These are phyloP conservation scores for Cardiocondyla obscurior DNA, from an alignment of 1,140 invertebrate genomes.

Conservation along the genomic window DNA sequence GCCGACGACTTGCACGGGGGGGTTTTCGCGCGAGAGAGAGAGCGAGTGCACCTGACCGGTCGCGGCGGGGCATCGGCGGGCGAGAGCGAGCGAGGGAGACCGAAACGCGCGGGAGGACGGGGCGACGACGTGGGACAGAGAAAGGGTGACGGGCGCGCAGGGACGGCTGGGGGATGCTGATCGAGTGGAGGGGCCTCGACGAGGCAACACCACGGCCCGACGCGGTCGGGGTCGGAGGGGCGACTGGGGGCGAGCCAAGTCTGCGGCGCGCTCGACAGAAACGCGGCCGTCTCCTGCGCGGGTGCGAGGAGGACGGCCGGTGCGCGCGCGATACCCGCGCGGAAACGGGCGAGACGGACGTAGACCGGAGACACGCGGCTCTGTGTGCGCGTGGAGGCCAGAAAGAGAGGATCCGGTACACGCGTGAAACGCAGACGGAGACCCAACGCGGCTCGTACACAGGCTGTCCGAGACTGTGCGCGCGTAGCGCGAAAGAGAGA, in stretches of 20 bases:
- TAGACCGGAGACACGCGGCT: conserved; percentile 46
- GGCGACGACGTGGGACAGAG: conserved; percentile 55
- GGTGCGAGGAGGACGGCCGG: conserved; percentile 60
- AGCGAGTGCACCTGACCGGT: conserved; percentile 64
- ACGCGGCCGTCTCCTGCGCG: conserved; percentile 65
- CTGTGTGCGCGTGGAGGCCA: background rate
- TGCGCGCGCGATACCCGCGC: conserved; percentile 38
- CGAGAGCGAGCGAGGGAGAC: conserved; percentile 15
- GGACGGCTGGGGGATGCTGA: conserved; percentile 40
- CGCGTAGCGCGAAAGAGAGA: conserved; percentile 9
- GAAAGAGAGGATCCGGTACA: conserved; percentile 9
- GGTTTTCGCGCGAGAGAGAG: conserved; percentile 46
- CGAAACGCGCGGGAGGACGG: conserved; percentile 5
- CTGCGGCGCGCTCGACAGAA: conserved; percentile 67
- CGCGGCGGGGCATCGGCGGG: conserved; percentile 10
- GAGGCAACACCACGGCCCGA: conserved; percentile 44
- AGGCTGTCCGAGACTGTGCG: conserved; percentile 7
- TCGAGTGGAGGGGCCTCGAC: conserved; percentile 63
- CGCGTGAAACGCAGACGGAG: conserved; percentile 38
- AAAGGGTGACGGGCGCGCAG: conserved; percentile 20
- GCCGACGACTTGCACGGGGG: conserved; percentile 40
- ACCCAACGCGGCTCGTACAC: background rate
- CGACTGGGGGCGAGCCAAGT: conserved; percentile 57
- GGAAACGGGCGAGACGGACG: conserved; percentile 60
- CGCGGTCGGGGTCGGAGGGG: conserved; percentile 30